These are phyloP conservation scores for Crematogaster levior DNA, from an alignment of 2,888 invertebrate species.

Conservation along the genomic window DNA sequence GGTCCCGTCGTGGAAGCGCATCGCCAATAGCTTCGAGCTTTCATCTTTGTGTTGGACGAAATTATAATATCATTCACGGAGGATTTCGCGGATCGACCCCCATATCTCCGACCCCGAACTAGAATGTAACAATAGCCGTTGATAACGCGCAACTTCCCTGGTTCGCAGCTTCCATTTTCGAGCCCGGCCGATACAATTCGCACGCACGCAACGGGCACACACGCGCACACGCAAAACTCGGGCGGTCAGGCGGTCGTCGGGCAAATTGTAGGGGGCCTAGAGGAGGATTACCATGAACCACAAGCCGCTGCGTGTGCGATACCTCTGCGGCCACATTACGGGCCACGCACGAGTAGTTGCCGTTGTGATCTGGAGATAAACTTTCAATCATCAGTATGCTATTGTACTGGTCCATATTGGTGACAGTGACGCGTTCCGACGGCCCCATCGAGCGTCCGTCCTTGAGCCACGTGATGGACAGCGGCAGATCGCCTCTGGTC, in stretches of 20 bases:
- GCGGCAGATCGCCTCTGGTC: constrained; percentile 91
- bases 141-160: background rate
- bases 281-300: constrained; percentile 92
- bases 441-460: constrained; percentile 90
- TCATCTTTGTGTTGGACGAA: background rate
- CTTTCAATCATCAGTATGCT: constrained; percentile 92
- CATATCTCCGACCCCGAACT: background rate
- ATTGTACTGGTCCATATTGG: constrained; percentile 92
- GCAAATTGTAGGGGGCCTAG: constrained; percentile 82
- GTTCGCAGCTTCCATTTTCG: constrained; percentile 60
- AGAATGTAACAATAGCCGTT: background rate
- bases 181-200: constrained; percentile 67
- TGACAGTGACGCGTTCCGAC: constrained; percentile 89
- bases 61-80: background rate
- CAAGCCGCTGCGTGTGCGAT: constrained; percentile 90
- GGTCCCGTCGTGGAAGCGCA: constrained; percentile 34
- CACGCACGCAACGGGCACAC: constrained; percentile 66
- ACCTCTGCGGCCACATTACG: constrained; percentile 91
- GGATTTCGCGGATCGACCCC: background rate
- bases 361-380: constrained; percentile 91
- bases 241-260: constrained; percentile 83
- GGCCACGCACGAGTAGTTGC: constrained; percentile 92
- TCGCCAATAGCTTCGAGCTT: background rate
- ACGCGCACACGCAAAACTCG: constrained; percentile 68
- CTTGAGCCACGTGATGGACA: constrained; percentile 92